Evolutionary conservation across 2,888 invertebrate genomes (phyloP), one percentile per base, ranked within the genome.

Genomic region (Campopleginae sp.): DNA sequence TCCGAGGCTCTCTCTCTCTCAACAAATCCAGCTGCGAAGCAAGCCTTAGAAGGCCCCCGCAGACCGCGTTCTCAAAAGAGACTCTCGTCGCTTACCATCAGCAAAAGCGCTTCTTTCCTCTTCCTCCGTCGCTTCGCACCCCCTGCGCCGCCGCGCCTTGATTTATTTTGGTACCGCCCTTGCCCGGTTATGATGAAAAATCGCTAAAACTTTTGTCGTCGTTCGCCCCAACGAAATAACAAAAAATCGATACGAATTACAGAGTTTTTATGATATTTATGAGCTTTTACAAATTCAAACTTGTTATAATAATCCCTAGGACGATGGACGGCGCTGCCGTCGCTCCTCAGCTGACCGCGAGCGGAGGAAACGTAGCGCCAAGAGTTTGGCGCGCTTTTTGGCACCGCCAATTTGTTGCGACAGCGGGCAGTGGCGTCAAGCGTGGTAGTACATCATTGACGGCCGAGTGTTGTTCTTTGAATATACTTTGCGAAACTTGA

Each of bases 1-100:
- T 68, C 27, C 46, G 68, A 27, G 27, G 68, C 46, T 42, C 8
- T 27, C 27, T 68, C 68, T 68, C 44, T 44, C 23, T 14, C 6
- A n/a, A 70, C 70, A 70, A 63, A 1, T 33, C n/a, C 68, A 68
- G 68, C 68, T 68, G 68, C 68, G 68, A 68, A 68, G 76, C 88
- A 88, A 88, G 87, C 91, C 90, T 88, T 90, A 90, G 89, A 91
- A 89, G 90, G 90, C 87, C 89, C 88, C 91, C 71, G 19, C 54
- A 82, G 81, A 82, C 38, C 84, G 75, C 7, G 10, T 38, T 38
- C 38, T 38, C 38, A 38, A 38, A n/a, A n/a, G n/a, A 38, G 38
- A 38, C 7, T 4, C 33, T 33, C 7, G 1, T 8, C 38, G 5
- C 38, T 38, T 38, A 38, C 38, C 38, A 38, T 7, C 38, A 38